Conservation (phyloP, 2,888 invertebrate species). For the Lasioglossum figueresi region DNA sequence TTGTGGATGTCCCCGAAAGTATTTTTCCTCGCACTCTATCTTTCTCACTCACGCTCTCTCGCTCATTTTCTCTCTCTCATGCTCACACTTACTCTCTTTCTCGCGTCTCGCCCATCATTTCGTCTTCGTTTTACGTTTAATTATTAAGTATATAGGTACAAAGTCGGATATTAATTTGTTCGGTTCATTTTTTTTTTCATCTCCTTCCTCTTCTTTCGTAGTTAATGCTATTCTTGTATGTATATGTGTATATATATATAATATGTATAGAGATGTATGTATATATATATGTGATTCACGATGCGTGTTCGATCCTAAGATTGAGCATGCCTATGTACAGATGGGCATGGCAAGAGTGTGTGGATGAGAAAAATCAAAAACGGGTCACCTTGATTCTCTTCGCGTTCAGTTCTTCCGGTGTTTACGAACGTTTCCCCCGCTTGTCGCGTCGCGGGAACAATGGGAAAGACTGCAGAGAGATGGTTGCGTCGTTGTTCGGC, state of each 20-base stretch:
- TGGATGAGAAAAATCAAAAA: conserved; percentile 62
- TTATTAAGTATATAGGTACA: conserved; percentile 81
- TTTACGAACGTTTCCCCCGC: background rate
- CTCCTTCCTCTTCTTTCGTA: conserved; percentile 41
- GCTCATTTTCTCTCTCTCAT: conserved; percentile 20
- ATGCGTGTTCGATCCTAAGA: conserved; percentile 75
- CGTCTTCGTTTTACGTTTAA: conserved; percentile 75
- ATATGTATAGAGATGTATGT: conserved; percentile 47
- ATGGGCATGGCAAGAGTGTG: conserved; percentile 78
- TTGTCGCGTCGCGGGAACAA: conserved; percentile 3
- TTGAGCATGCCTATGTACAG: conserved; percentile 83
- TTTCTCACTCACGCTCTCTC: conserved; percentile 24
- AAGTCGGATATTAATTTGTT: conserved; percentile 81
- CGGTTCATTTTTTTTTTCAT: conserved; percentile 32
- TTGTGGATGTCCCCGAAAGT: conserved; percentile 12
- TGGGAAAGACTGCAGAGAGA: background rate
- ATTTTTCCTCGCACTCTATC: background rate
- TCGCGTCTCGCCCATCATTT: conserved; percentile 42
- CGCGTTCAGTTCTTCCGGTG: conserved; percentile 24
- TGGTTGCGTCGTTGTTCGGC: conserved; percentile 19
- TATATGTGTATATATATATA: conserved; percentile 57
- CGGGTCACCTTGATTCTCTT: conserved; percentile 54
- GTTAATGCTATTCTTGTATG: conserved; percentile 61
- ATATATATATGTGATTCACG: conserved; percentile 71
- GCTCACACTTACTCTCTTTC: conserved; percentile 2